A percentile compares a stretch with the other conserved stretches of the same genome.
These are phyloP conservation scores for Protonemura montana DNA, from an alignment of 2,888 invertebrate species.

Conservation along the genomic window DNA sequence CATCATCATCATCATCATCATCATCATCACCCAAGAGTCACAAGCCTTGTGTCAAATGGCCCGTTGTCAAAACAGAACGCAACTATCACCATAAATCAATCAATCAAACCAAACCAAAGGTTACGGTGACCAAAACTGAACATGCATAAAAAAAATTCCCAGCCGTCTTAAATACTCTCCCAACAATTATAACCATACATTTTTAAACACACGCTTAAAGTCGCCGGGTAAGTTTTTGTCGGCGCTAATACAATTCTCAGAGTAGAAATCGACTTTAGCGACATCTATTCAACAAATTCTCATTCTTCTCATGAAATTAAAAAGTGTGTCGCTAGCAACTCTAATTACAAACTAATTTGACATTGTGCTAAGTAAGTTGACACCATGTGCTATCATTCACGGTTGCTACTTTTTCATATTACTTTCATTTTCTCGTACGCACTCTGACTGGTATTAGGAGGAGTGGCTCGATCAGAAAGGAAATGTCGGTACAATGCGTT, in stretches of 20 bases:
- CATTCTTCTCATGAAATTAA: background rate
- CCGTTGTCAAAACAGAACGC: too few species aligned
- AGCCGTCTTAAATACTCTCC: too few species aligned
- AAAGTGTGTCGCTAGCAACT: background rate
- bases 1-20: too few species aligned
- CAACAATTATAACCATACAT: background rate
- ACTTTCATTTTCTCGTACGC: background rate
- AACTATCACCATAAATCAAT: too few species aligned
- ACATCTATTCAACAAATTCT: background rate
- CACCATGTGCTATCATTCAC: background rate
- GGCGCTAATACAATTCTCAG: background rate
- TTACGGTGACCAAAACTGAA: too few species aligned
- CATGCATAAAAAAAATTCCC: too few species aligned
- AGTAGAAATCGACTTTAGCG: background rate
- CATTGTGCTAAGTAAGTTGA: background rate
- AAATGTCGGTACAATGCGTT: background rate
- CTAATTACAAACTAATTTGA: conserved; percentile 12
- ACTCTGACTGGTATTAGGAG: background rate
- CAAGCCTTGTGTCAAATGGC: too few species aligned
- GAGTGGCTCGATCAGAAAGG: background rate
- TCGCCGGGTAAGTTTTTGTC: background rate
- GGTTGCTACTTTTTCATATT: background rate
- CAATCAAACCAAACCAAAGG: too few species aligned
- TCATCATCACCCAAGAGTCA: too few species aligned
- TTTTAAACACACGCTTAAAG: background rate